Evolutionary conservation across 2,888 invertebrate species (phyloP).

Genomic region (Phymatocera aterrima): DNA sequence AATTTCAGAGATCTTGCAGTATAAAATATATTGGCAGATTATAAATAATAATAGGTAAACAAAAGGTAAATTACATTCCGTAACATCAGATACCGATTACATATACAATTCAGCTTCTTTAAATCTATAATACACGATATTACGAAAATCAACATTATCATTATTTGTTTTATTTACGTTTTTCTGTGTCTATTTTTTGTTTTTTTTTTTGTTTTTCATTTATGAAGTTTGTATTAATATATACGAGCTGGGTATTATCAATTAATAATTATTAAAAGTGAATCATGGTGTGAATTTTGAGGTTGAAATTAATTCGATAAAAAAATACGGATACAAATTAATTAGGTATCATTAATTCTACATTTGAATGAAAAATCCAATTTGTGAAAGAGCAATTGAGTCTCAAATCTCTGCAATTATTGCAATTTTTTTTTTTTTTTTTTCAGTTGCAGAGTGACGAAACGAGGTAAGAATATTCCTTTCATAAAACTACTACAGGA

Average conservation of each 20-base stretch:
- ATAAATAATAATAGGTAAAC: not conserved
- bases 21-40: not conserved
- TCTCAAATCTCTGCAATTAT: slow-evolving; percentile 43
- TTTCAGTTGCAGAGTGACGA: slow-evolving; percentile 22
- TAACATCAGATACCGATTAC: slow-evolving; percentile 22
- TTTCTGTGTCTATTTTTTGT: not conserved
- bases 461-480: not conserved
- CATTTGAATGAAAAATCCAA: not conserved
- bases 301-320: slow-evolving; percentile 1
- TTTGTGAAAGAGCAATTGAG: slow-evolving; percentile 21
- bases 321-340: slow-evolving; percentile 20
- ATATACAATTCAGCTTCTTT: slow-evolving; percentile 34
- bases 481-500: slow-evolving; percentile 22
- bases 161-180: no score
- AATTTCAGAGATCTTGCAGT: not conserved
- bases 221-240: no score
- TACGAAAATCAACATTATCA: not conserved
- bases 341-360: slow-evolving; percentile 23
- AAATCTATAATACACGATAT: slow-evolving; percentile 13
- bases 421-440: slow-evolving; percentile 23
- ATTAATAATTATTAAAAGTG: not conserved
- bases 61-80: not conserved
- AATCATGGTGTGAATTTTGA: slow-evolving; percentile 4
- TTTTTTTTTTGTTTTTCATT: not conserved
- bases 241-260: no score